Evolutionary conservation across 1,140 invertebrate genomes (phyloP), one percentile per base, ranked within the genome.

Genomic region (Atta texana): DNA sequence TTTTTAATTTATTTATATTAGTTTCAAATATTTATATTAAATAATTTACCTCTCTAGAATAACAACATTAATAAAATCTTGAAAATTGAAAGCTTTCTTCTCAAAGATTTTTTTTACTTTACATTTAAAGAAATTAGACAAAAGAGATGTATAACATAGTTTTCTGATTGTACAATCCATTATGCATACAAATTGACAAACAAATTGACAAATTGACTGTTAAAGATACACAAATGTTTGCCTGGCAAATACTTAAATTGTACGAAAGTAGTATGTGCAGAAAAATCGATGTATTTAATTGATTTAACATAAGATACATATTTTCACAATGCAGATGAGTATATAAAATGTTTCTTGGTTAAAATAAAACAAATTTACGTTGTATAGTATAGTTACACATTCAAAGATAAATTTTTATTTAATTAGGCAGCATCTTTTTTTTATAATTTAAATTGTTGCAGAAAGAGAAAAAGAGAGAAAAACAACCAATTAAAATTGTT

Each of bases 181-280:
- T 78, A 31, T 64, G 75, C 12, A 66, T 53, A 31, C 24, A 78
- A 51, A 64, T 78, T 66, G 76, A 10, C 39, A 24, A 24, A 31
- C 24, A 78, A 51, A 64, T 78, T 66, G 76, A 10, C 39, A 24
- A 24, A 24, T 24, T 24, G 24, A 0, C 53, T 3, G 59, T 68
- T 55, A 68, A n/a, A 80, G 12, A 31, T 78, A 7, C 34, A 78
- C 24, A 28, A 61, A 2, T n/a, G 21, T 28, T 66, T 12, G 51
- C 28, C 28, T 18, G 51, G 10, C 74, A 61, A 49, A 10, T 64
- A 51, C 18, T 51, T 34, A 21, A 7, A 39, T 39, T 64, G 5
- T 49, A n/a, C 24, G 24, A 6, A 31, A 21, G 21, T 18, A 53
- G 18, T 68, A 66, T 34, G 5, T 59, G 28, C 0, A 49, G 34